Base-by-base conservation (phyloP, 1,140 invertebrate species). In the Akabosia matsudoensis region DNA sequence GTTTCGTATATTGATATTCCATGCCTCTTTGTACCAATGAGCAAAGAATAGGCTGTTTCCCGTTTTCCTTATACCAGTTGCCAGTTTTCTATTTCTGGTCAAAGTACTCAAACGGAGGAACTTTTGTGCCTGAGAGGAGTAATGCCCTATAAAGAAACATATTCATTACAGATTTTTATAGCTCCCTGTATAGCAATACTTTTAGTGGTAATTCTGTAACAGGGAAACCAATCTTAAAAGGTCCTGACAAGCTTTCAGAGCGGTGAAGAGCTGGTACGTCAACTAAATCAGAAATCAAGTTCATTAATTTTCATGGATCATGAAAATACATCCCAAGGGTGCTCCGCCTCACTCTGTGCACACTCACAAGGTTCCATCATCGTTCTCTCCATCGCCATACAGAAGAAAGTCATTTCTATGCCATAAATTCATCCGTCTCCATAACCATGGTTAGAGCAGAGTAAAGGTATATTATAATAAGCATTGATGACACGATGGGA, bases 271-370 rank as follows among this genome's bases (percentile, higher is more conserved):
- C 61, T 67, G 61, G 31, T 67, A 30, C 61, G 61, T 67, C 61
- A 67, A 67, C 61, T n/a, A 67, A 67, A 30, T 67, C 61, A 30
- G 26, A 67, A 67, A 67, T 67, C 61, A 31, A 67, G 28, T 67
- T 67, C 61, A 67, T 67, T 67, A 67, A 67, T 67, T 67, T 67
- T 67, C 61, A 67, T 67, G 61, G 61, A 67, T 67, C 61, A 67
- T 67, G 61, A 67, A 67, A 67, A 31, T 30, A 31, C 28, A 67
- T 61, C 61, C 61, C 61, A 67, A 67, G 30, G 61, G 61, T n/a
- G n/a, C n/a, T n/a, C 26, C 61, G 24, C 24, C 31, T 67, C 61
- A 14, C 4, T 30, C 61, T 28, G 3, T 67, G 61, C 61, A n/a
- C 4, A n/a, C n/a, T n/a, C n/a, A n/a, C n/a, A n/a, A n/a, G n/a